Evolutionary conservation across 2,113 vertebrate species (phyloP), one percentile per base, ranked within the genome.

Genomic region (Pluvialis apricaria): DNA sequence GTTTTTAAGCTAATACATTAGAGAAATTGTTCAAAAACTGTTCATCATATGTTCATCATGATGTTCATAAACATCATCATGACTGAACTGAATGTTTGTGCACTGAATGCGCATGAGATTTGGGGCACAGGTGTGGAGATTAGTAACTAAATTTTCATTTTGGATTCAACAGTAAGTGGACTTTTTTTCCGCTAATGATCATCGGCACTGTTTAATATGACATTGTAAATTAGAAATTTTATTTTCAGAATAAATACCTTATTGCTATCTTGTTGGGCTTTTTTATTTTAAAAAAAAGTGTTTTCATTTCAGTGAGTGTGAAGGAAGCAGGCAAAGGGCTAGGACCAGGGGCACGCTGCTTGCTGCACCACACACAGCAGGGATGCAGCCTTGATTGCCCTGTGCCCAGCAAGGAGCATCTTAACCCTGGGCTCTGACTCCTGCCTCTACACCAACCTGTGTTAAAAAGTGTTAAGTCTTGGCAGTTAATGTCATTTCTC

Each of bases 41-140:
- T 68, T 93, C 16, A 7, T 90, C 62, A 29, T n/a, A n/a, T n/a
- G n/a, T n/a, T n/a, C n/a, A n/a, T n/a, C n/a, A n/a, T n/a, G n/a
- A n/a, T n/a, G n/a, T 86, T 81, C 76, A 58, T 83, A 83, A 94
- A 60, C 29, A 70, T 62, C 32, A 12, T 60, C 82, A 90, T 93
- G 62, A 83, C 49, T 88, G 45, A 92, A 70, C 5, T 5, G 26
- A 86, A 70, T 6, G 2, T 95, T 94, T 87, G 42, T 2, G 10
- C 72, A 36, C 19, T 40, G 29, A 64, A 11, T 34, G 26, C 4
- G 1, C 55, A 32, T 86, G 64, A 66, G 82, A 80, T 83, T 70
- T 88, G 71, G 94, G 85, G 47, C 0, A 11, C 75, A 83, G 85
- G 78, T 94, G 79, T 11, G 6, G 54, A 88, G 28, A 83, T 83